These are phyloP conservation scores for Sarcoramphus papa DNA, from an alignment of 2,797 vertebrate genomes.

Conservation along the genomic window DNA sequence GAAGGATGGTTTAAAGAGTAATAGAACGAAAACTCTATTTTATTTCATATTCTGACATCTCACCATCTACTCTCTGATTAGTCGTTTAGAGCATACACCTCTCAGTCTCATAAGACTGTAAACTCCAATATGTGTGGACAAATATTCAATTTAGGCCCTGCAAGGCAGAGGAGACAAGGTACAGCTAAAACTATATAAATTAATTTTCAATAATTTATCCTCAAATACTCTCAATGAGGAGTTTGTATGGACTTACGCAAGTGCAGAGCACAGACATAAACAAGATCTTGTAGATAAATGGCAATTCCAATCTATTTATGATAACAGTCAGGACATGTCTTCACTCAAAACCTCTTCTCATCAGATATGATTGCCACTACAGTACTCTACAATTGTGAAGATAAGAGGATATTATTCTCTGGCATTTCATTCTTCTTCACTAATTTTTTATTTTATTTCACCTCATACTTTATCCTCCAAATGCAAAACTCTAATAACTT, in stretches of 20 bases:
- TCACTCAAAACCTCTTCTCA: not conserved
- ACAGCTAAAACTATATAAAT: not conserved
- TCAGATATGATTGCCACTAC: not conserved
- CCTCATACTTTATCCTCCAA: not conserved
- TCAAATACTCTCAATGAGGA: not conserved
- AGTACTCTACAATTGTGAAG: not conserved
- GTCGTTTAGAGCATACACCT: not conserved
- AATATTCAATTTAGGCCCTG: not conserved
- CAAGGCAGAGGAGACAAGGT: not conserved
- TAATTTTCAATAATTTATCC: not conserved
- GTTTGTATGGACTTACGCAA: not conserved
- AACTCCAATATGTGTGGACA: not conserved
- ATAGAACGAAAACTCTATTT: not conserved
- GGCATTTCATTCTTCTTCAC: not conserved
- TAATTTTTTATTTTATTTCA: conserved; percentile 31
- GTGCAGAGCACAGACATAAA: not conserved
- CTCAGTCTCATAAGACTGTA: not conserved
- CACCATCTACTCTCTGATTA: not conserved
- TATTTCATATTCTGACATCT: not conserved
- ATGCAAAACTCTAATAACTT: not conserved
- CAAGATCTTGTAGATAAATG: not conserved
- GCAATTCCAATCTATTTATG: not conserved
- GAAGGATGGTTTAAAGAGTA: not conserved
- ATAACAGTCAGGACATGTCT: not conserved
- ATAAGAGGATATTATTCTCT: not conserved